Evolutionary conservation across 1,140 invertebrate genomes (phyloP), one percentile per base, ranked within the genome.

Genomic region (Orchesella cincta): DNA sequence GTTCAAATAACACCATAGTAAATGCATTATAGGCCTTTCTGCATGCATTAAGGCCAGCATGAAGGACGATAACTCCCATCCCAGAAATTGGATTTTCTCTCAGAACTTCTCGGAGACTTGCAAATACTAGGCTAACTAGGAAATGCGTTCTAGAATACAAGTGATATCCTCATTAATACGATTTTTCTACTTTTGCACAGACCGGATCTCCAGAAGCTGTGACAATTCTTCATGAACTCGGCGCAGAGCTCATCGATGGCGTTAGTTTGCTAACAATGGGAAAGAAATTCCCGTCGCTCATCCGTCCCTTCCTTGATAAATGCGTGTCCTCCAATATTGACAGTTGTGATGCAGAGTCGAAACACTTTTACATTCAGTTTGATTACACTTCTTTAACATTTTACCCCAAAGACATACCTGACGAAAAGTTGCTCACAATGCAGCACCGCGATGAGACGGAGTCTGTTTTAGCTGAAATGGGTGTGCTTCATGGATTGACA

Each of bases 301-400:
- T 82, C 36, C 72, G 79, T 28, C 78, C 78, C 1, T 82, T 82
- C 62, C 70, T 82, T n/a, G 80, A 82, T 34, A 79, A 79, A 78
- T 82, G 79, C 34, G 81, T 83, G 12, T 78, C 77, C 0, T 83
- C 82, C 0, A 83, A 83, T 36, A 80, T 83, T 70, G 82, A 82
- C 39, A 79, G 72, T 8, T 79, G 76, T 54, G 82, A 83, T 71
- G 71, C 82, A 39, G 82, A 83, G 29, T 80, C 80, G 1, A 83
- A 83, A 64, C 77, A 81, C 14, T 83, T 83, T 64, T 81, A 82
- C 73, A 82, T 83, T 71, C 80, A 81, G 31, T 83, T 83, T 36
- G 82, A 83, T 74, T 83, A 83, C 79, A 83, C 82, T 1, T 78
- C 76, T 28, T 73, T 83, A 28, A 81, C 81, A 39, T 78, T 77